phyloP scores from a whole-genome alignment of 1,140 invertebrate genomes.

The Akabosia matsudoensis region DNA sequence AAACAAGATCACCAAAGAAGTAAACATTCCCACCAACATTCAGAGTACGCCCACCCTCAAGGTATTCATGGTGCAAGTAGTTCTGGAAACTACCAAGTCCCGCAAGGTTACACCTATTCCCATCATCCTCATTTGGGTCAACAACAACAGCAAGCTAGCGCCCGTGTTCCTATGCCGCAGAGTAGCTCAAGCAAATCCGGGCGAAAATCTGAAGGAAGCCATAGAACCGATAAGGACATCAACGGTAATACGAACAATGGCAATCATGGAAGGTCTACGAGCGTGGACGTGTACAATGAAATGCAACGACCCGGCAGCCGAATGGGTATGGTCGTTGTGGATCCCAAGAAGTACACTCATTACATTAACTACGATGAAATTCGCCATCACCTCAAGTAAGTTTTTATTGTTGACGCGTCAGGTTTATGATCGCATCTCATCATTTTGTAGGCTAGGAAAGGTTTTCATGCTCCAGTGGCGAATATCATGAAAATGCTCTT shows the following conservation, averaged over 20 bases:
- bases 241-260: constrained; percentile 45
- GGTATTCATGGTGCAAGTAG: neutral
- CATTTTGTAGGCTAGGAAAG: neutral
- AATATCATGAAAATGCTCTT: neutral
- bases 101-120: neutral
- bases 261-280: constrained; percentile 55
- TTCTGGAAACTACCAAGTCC: neutral
- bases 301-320: constrained; percentile 57
- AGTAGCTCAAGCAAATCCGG: constrained; percentile 53
- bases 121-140: neutral
- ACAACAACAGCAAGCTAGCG: neutral
- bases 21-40: neutral
- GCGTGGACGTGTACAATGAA: constrained; percentile 53
- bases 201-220: constrained; percentile 54
- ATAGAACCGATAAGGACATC: constrained; percentile 27
- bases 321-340: constrained; percentile 56
- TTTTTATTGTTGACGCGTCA: too few species aligned
- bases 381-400: constrained; percentile 72
- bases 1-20: constrained; percentile 46
- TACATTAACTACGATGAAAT: constrained; percentile 82
- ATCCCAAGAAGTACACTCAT: constrained; percentile 65
- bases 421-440: constrained; percentile 34
- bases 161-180: constrained; percentile 11
- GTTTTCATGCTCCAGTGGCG: neutral
- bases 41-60: neutral